Evolutionary conservation across 2,888 invertebrate species (phyloP).

Genomic region (Parascotia fuliginaria): DNA sequence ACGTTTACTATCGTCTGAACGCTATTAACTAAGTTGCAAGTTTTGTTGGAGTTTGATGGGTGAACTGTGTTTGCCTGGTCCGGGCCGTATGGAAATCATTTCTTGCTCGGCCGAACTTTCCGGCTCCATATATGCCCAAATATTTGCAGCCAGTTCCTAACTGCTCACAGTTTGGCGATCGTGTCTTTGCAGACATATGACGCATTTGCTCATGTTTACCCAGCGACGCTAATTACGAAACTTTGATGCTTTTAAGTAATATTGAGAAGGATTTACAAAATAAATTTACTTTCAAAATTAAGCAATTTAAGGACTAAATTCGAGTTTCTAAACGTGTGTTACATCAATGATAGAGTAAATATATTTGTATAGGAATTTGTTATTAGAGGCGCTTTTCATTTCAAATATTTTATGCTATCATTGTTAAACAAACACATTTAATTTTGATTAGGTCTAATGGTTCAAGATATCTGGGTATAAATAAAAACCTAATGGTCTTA

Average conservation of each 20-base stretch:
- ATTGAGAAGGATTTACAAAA: constrained; percentile 25
- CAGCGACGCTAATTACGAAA: constrained; percentile 57
- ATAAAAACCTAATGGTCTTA: too few relatives aligned
- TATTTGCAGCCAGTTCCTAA: constrained; percentile 74
- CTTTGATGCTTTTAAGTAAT: constrained; percentile 44
- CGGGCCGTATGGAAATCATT: constrained; percentile 80
- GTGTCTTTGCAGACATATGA: constrained; percentile 67
- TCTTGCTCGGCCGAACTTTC: constrained; percentile 76
- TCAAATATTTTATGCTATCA: too few relatives aligned
- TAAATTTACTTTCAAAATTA: constrained; percentile 11
- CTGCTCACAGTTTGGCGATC: constrained; percentile 66
- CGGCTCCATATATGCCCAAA: constrained; percentile 74
- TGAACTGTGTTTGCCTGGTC: constrained; percentile 75
- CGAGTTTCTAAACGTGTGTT: constrained; percentile 2
- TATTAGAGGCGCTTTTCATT: too few relatives aligned
- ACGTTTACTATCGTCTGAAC: constrained; percentile 71
- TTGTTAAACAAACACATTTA: too few relatives aligned
- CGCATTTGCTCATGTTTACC: constrained; percentile 61
- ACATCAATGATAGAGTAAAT: too few relatives aligned
- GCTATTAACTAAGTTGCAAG: constrained; percentile 80
- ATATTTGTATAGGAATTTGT: too few relatives aligned
- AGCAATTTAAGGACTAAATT: background rate
- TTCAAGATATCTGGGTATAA: too few relatives aligned
- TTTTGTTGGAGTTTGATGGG: constrained; percentile 80
- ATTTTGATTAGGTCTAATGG: too few relatives aligned